A percentile compares a stretch with the other conserved stretches of the same genome.
Evolutionary conservation across 2,888 invertebrate genomes (phyloP).

Genomic region (Euzophera pinguis): DNA sequence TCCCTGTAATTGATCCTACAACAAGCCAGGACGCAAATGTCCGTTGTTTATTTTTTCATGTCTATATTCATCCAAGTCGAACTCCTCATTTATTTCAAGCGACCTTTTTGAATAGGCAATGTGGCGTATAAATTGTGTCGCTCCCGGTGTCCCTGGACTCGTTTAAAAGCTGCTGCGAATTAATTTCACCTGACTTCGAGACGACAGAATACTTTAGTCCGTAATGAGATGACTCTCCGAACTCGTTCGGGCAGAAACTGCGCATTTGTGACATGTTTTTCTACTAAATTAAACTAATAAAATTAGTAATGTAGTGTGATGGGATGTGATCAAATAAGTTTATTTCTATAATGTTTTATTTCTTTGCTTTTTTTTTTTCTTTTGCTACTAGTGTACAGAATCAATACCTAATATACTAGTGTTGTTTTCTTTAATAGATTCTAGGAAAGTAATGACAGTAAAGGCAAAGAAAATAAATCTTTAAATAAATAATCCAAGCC

Average conservation of each 20-base stretch:
- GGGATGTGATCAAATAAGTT: too few species aligned
- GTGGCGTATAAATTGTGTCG: slow-evolving; percentile 65
- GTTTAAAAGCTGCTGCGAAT: slow-evolving; percentile 69
- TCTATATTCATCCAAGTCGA: slow-evolving; percentile 50
- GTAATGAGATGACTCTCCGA: slow-evolving; percentile 58
- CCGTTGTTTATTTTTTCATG: slow-evolving; percentile 34
- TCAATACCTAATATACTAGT: too few species aligned
- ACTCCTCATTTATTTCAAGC: slow-evolving; percentile 58
- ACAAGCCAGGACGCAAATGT: neutral
- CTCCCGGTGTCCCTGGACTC: slow-evolving; percentile 46
- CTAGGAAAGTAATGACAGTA: too few species aligned
- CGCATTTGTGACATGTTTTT: slow-evolving; percentile 16
- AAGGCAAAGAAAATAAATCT: too few species aligned
- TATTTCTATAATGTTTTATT: too few species aligned
- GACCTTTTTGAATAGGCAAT: slow-evolving; percentile 74
- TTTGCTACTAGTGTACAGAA: too few species aligned
- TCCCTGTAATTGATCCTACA: neutral
- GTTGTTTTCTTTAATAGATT: too few species aligned
- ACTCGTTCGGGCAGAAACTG: slow-evolving; percentile 34
- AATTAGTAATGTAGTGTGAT: too few species aligned
- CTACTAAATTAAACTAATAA: too few species aligned
- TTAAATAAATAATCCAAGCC: too few species aligned
- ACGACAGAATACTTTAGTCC: slow-evolving; percentile 53
- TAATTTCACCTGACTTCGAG: slow-evolving; percentile 70
- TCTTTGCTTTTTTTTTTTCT: too few species aligned